Conservation (phyloP, 2,113 vertebrate species). For the Irena cyanogastra region DNA sequence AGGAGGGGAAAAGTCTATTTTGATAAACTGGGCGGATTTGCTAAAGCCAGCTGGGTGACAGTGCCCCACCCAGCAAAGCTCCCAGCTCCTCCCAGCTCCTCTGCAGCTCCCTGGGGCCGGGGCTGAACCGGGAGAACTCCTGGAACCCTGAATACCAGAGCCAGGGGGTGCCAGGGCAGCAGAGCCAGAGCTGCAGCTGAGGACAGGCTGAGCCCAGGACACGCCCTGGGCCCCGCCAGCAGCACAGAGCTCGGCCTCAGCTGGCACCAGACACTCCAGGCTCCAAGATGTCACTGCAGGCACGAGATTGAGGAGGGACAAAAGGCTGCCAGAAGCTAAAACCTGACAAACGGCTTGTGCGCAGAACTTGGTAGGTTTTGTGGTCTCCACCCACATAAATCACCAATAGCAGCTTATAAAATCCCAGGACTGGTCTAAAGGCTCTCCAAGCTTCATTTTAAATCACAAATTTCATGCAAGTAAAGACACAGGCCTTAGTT, state of each 20-base stretch:
- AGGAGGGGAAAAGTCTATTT: background rate
- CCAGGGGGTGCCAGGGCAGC: too few relatives aligned
- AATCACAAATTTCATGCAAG: background rate
- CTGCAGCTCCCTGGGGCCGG: background rate
- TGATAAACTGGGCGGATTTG: accelerated
- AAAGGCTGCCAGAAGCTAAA: background rate
- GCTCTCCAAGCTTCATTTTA: background rate
- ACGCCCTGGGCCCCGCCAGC: background rate
- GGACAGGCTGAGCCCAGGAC: background rate
- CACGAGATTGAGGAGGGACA: background rate
- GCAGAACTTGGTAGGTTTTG: background rate
- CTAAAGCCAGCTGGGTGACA: background rate
- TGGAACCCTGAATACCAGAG: too few relatives aligned
- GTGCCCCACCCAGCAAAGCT: accelerated
- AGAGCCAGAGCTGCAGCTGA: background rate
- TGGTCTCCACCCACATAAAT: background rate
- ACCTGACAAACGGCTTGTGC: background rate
- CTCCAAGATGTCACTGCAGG: background rate
- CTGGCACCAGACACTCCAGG: background rate
- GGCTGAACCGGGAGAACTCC: background rate
- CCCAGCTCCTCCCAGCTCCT: background rate
- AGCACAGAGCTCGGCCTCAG: background rate
- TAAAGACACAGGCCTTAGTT: background rate
- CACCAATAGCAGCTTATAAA: background rate
- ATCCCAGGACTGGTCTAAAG: background rate